Base-by-base conservation (phyloP, 2,888 invertebrate genomes). In the Mylabris sibirica region DNA sequence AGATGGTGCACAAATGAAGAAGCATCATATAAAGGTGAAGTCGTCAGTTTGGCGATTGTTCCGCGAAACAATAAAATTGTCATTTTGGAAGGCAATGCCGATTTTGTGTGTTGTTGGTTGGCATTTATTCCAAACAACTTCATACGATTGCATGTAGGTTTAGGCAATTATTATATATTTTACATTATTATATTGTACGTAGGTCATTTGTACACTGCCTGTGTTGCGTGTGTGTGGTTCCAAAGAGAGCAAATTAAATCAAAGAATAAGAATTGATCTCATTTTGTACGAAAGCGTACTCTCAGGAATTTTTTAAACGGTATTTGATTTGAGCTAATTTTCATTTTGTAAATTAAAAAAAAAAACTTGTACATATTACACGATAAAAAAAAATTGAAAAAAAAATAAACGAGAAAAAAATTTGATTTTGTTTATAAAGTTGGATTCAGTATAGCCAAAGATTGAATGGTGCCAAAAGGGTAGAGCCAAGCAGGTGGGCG, bases 101-200 rank as follows among this genome's bases (percentile, higher is more conserved):
- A 60, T 90, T 34, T 85, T 90, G 65, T 87, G 90, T 79, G 86
- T 90, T 82, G 85, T 90, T 3, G 90, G 90, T 12, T 90, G 90
- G 90, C 89, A 88, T 76, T 82, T 90, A 59, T 86, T 90, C 72
- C 88, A 86, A 84, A 67, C 60, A 41, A 38, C 61, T 22, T 53
- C 53, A 90, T 88, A 89, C 79, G 78, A 78, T 78, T 81, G 80
- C 81, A 78, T 75, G 70, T 81, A 81, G 78, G 72, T 74, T 80
- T 78, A 76, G 70, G 73, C 67, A 70, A 68, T 71, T 53, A 53
- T 53, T 14, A 66, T 70, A 49, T 60, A 68, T 69, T n/a, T 66
- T 63, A 65, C 70, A 71, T 71, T 68, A 74, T 75, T 65, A 74
- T 73, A 71, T 75, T 78, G 75, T 78, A 77, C 77, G 80, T 80